Evolutionary conservation across 2,797 vertebrate species (phyloP), one percentile per base, ranked within the genome.

Genomic region (Prionace glauca): DNA sequence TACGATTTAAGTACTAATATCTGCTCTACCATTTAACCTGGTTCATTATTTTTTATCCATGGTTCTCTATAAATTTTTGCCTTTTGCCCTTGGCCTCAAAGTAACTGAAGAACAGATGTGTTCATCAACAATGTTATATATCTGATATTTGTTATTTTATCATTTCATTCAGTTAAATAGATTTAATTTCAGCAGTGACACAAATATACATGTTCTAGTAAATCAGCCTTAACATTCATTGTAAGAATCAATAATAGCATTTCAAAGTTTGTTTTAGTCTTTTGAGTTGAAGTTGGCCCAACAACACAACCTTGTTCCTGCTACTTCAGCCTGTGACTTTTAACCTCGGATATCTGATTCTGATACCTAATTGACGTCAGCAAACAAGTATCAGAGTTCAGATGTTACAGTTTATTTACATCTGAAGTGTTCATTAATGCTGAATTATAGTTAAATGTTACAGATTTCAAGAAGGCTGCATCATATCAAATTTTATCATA

Each of bases 361-460:
- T 95, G 93, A 95, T 95, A 95, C 56, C 71, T 95, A 22, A 72
- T 95, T 95, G 93, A 95, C 93, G 93, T 95, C 93, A 94, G 2
- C 5, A 74, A 50, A 24, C 45, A 32, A 69, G 26, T 94, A 94
- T 10, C 26, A 94, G 71, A 95, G 93, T 95, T 77, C 93, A 95
- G 29, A 95, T 95, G 69, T 95, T 95, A 45, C n/a, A 74, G 93
- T 95, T 77, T 95, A 32, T 95, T 95, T 77, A 77, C 41, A 77
- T 50, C 74, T 32, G 32, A 90, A 90, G 56, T 90, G 14, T 90
- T 5, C 56, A n/a, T 92, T 92, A 69, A 92, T 69, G 36, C 24
- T 32, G 60, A 88, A 92, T 36, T 88, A 36, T 20, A 92, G n/a
- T 69, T 92, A 65, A 91, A 65, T 62, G 60, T 90, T 91, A 36